Conservation (phyloP, 2,888 invertebrate genomes). For the Metopia argyrocephala region DNA sequence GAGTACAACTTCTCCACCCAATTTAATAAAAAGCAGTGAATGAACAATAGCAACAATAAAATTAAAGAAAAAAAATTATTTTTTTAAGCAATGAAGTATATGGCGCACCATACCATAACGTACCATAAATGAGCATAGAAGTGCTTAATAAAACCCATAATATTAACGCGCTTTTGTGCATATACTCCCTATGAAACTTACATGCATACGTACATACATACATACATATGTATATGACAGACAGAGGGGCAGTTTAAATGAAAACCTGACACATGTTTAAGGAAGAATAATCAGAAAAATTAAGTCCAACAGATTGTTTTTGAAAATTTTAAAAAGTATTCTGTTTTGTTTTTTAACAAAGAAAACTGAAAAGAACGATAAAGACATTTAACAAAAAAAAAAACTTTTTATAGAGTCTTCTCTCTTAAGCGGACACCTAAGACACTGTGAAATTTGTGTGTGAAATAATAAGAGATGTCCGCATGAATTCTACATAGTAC, state of each 20-base stretch:
- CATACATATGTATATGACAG: background rate
- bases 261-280: constrained; percentile 44
- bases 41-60: background rate
- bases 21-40: constrained; percentile 45
- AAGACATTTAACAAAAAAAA: background rate
- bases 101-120: constrained; percentile 5
- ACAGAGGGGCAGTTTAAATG: background rate
- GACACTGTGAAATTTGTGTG: too few species aligned
- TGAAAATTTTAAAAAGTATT: background rate
- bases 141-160: constrained; percentile 27
- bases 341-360: background rate
- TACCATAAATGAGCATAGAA: constrained; percentile 1
- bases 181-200: background rate
- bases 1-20: constrained; percentile 62
- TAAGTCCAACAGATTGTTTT: constrained; percentile 21
- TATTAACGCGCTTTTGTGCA: background rate
- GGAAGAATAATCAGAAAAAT: constrained; percentile 33
- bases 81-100: constrained; percentile 48
- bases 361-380: background rate
- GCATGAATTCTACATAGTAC: too few species aligned
- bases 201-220: background rate
- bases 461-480: too few species aligned
- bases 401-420: constrained; percentile 11
- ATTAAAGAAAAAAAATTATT: constrained; percentile 4
- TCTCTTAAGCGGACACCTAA: too few species aligned